These are phyloP conservation scores for Conistra vaccinii DNA, from an alignment of 2,888 invertebrate species.

Conservation along the genomic window DNA sequence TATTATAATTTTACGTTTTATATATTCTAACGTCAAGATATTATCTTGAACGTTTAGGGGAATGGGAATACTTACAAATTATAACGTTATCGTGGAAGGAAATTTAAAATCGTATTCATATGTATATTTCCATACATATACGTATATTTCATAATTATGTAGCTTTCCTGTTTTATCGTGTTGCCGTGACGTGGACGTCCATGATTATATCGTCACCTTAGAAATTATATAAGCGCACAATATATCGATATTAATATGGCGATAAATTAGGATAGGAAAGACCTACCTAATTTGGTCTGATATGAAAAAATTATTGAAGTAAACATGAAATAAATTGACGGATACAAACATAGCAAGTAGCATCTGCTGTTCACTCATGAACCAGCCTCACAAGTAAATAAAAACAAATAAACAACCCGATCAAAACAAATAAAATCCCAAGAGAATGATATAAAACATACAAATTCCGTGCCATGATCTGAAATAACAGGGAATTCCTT, in stretches of 20 bases:
- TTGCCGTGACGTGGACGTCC: not conserved
- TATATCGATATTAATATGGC: not conserved
- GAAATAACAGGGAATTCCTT: constrained; percentile 26
- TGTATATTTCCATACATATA: not conserved
- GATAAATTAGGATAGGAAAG: not conserved
- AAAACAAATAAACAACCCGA: constrained; percentile 15
- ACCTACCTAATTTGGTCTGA: not conserved
- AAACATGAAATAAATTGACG: not conserved
- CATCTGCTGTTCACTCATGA: not conserved
- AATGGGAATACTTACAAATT: not conserved
- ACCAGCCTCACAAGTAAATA: not conserved
- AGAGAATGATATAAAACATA: not conserved
- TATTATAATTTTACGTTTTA: not conserved
- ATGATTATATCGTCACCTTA: not conserved
- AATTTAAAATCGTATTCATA: not conserved
- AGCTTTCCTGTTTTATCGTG: not conserved
- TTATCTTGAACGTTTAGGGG: not conserved
- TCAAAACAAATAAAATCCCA: constrained; percentile 3
- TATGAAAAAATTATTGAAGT: not conserved
- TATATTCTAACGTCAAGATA: not conserved
- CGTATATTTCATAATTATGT: not conserved
- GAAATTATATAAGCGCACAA: not conserved
- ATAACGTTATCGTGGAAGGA: not conserved
- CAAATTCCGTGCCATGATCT: not conserved
- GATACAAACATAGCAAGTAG: not conserved